Base-by-base conservation (phyloP, 2,888 invertebrate genomes). In the Lepidochitona cinerea region DNA sequence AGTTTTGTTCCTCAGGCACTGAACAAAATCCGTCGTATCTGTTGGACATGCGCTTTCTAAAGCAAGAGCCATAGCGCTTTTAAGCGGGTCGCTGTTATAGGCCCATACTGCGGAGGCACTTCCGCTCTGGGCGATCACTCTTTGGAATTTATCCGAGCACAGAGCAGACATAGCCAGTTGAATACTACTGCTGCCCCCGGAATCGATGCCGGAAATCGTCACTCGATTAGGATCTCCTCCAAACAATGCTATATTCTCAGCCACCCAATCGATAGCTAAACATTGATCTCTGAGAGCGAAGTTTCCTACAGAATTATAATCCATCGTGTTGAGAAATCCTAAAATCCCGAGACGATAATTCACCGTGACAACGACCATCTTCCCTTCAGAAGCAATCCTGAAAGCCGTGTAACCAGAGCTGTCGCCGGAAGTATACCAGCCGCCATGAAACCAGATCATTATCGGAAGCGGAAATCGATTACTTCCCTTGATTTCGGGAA, bases 401-500 rank as follows among this genome's bases (percentile, higher is more conserved):
- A 5, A 18, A 18, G n/a, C 66, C 9, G n/a, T n/a, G n/a, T 37
- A 37, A 18, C 9, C 3, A 26, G 35, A 36, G 23, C 23, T 29
- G 35, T 18, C 35, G 18, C 66, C 66, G 1, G 2, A 18, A 2
- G 9, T 66, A 66, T 4, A 66, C 23, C 23, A 18, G 14, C 37
- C 37, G 35, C 66, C 66, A 26, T 66, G 37, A n/a, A 66, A n/a
- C 66, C 66, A 66, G 12, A 66, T 37, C 35, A 66, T 35, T 18
- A 66, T 37, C 23, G 66, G 66, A 5, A 37, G n/a, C 36, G 12
- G 35, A n/a, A n/a, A n/a, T n/a, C n/a, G n/a, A n/a, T n/a, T n/a
- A 6, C 1, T 3, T 14, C 35, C n/a, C 18, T 35, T 35, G 35
- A n/a, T 18, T 18, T n/a, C 66, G 18, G 66, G 66, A 2, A 26